A percentile compares a stretch with the other conserved stretches of the same genome.
Evolutionary conservation across 1,140 invertebrate genomes (phyloP).

Genomic region (Bathynomus jamesi): DNA sequence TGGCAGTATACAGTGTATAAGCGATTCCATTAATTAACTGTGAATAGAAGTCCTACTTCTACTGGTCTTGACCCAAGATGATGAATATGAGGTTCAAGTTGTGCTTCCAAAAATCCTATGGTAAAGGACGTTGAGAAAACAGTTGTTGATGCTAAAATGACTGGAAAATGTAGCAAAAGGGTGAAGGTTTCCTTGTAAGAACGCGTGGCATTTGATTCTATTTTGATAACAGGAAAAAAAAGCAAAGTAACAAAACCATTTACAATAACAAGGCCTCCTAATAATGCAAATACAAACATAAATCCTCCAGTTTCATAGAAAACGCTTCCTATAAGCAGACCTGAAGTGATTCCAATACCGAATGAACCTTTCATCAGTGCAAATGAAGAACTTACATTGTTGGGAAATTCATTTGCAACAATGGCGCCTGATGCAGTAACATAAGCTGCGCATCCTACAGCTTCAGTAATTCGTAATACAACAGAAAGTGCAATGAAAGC

Average conservation of each 20-base stretch:
- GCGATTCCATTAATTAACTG: slow-evolving; percentile 80
- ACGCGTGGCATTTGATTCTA: slow-evolving; percentile 44
- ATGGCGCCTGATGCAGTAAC: background rate
- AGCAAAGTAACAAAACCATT: slow-evolving; percentile 30
- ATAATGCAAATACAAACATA: slow-evolving; percentile 39
- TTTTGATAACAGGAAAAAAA: slow-evolving; percentile 52
- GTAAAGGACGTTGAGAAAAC: slow-evolving; percentile 67
- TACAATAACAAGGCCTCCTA: slow-evolving; percentile 38
- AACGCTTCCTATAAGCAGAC: slow-evolving; percentile 39
- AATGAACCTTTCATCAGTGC: slow-evolving; percentile 5
- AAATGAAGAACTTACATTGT: slow-evolving; percentile 5
- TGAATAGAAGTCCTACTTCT: slow-evolving; percentile 71
- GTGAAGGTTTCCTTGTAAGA: slow-evolving; percentile 54
- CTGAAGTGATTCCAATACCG: slow-evolving; percentile 14
- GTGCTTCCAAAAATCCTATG: slow-evolving; percentile 72
- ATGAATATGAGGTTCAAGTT: slow-evolving; percentile 69
- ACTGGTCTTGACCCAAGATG: slow-evolving; percentile 63
- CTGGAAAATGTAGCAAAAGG: slow-evolving; percentile 37
- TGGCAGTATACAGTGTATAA: slow-evolving; percentile 68
- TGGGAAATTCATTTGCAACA: slow-evolving; percentile 8
- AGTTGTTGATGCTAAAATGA: slow-evolving; percentile 53
- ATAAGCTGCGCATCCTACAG: slow-evolving; percentile 1
- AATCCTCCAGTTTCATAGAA: slow-evolving; percentile 40
- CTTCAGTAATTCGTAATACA: slow-evolving; percentile 7
- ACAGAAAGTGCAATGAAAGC: slow-evolving; percentile 6